These are phyloP conservation scores for Leptodactylus fuscus DNA, from an alignment of 2,113 vertebrate species.

Conservation along the genomic window DNA sequence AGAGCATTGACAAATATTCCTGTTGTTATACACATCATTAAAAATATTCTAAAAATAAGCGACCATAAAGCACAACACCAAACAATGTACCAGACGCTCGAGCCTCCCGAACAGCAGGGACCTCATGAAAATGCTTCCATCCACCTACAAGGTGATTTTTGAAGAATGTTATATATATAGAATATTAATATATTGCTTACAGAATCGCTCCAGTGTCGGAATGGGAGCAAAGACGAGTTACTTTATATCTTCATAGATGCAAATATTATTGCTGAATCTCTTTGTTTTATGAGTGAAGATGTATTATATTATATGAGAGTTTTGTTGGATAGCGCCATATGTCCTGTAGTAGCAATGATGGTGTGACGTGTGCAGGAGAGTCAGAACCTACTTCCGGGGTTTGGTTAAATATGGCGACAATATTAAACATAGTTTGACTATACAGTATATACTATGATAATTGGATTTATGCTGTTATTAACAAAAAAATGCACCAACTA, in stretches of 20 bases:
- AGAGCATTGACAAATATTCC: not conserved
- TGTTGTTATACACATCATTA: not conserved
- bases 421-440: too few species aligned
- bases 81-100: not conserved
- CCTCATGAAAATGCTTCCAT: not conserved
- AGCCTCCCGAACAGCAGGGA: not conserved
- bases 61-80: not conserved
- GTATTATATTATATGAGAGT: too few species aligned
- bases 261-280: not conserved
- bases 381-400: too few species aligned
- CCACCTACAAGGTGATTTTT: conserved; percentile 5
- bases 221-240: not conserved
- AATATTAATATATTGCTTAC: not conserved
- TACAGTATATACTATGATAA: too few species aligned
- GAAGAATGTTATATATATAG: not conserved
- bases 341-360: too few species aligned
- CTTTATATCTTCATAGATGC: not conserved
- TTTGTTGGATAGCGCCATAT: too few species aligned
- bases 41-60: conserved; percentile 7
- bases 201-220: not conserved
- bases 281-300: not conserved
- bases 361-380: too few species aligned
- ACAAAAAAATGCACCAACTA: too few species aligned
- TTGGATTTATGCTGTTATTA: too few species aligned
- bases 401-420: too few species aligned